These are phyloP conservation scores for Candoia aspera DNA, from an alignment of 2,113 vertebrate species.

Conservation along the genomic window DNA sequence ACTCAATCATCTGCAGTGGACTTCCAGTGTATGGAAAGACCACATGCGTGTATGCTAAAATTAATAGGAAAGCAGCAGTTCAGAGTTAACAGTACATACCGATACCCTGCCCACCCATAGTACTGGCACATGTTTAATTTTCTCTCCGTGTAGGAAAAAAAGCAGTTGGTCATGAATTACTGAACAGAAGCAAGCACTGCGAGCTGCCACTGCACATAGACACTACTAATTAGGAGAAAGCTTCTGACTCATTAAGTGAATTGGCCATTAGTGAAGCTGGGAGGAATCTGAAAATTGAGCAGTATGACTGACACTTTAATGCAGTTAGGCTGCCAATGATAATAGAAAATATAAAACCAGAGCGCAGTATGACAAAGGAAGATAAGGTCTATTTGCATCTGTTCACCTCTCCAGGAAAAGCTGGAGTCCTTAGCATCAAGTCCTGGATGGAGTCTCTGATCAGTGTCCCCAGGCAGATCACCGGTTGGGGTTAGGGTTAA, in stretches of 20 bases:
- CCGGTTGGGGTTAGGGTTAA: neutral
- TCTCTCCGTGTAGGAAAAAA: neutral
- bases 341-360: neutral
- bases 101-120: neutral
- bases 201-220: neutral
- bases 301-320: conserved; percentile 19
- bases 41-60: neutral
- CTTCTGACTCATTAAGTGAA: conserved; percentile 20
- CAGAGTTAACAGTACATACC: neutral
- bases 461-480: neutral
- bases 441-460: neutral
- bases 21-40: neutral
- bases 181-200: neutral
- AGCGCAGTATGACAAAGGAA: neutral
- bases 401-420: neutral
- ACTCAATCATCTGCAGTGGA: neutral
- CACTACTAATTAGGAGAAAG: conserved; percentile 12
- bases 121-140: neutral
- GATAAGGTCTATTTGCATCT: neutral
- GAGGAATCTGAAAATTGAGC: neutral
- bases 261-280: conserved; percentile 1
- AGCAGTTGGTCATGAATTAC: conserved; percentile 11
- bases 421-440: neutral
- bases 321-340: neutral
- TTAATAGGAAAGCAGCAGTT: neutral